These are phyloP conservation scores for Hirudo medicinalis DNA, from an alignment of 1,140 invertebrate genomes.

Conservation along the genomic window DNA sequence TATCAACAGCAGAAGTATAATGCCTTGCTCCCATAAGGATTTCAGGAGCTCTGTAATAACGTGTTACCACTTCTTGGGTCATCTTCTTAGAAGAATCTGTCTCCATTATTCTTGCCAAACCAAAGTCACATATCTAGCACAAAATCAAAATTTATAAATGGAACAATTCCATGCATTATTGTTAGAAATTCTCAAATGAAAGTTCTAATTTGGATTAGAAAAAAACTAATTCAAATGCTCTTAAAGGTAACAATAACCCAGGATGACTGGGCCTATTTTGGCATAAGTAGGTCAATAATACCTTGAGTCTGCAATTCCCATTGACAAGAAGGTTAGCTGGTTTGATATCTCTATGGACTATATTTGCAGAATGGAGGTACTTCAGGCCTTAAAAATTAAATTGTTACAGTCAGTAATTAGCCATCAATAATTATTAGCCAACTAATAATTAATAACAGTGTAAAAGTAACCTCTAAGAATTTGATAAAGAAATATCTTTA, in stretches of 20 bases:
- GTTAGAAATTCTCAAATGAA: neutral
- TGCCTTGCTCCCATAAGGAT: slow-evolving; percentile 22
- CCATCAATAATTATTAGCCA: slow-evolving; percentile 3
- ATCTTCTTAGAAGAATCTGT: slow-evolving; percentile 76
- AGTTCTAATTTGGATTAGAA: neutral
- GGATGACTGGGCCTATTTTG: no score
- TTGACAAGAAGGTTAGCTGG: slow-evolving; percentile 97
- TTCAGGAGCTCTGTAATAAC: slow-evolving; percentile 51
- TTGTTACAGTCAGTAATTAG: neutral
- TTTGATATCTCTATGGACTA: slow-evolving; percentile 95
- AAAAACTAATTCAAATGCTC: neutral
- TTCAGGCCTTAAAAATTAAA: slow-evolving; percentile 59
- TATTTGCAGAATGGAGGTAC: slow-evolving; percentile 91
- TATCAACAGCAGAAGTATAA: slow-evolving; percentile 19
- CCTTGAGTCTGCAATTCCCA: slow-evolving; percentile 93
- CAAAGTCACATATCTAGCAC: slow-evolving; percentile 87
- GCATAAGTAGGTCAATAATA: slow-evolving; percentile 33
- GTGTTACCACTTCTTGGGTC: slow-evolving; percentile 82
- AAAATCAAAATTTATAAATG: slow-evolving; percentile 19
- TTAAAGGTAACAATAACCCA: no score
- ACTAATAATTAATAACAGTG: slow-evolving; percentile 9
- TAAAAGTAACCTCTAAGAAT: slow-evolving; percentile 75
- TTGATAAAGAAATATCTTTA: slow-evolving; percentile 99
- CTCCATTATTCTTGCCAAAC: slow-evolving; percentile 82
- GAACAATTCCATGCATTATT: neutral